phyloP scores from a whole-genome alignment of 2,797 vertebrate genomes.

The Ibycter americanus region DNA sequence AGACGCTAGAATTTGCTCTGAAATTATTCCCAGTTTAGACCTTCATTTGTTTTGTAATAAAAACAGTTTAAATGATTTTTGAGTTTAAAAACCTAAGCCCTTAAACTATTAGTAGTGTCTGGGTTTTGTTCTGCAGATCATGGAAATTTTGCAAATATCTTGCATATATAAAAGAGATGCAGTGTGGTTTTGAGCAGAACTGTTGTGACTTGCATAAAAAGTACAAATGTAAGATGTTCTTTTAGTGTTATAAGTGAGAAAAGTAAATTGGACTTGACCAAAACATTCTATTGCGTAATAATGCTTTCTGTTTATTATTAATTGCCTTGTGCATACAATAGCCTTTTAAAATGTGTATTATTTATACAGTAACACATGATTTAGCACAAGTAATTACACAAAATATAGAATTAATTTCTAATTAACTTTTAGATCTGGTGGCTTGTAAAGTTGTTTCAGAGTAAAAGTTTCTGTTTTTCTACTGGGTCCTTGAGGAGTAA shows the following conservation, averaged over 20 bases:
- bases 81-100: background rate
- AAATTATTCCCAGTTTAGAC: background rate
- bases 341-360: conserved; percentile 54
- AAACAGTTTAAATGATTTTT: background rate
- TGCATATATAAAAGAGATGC: background rate
- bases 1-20: background rate
- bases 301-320: conserved; percentile 61
- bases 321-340: conserved; percentile 64
- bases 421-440: conserved; percentile 62
- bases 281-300: conserved; percentile 64
- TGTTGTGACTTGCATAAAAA: conserved; percentile 56
- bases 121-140: background rate
- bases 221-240: conserved; percentile 30
- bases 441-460: conserved; percentile 43
- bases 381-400: conserved; percentile 64
- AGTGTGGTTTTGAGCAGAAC: background rate
- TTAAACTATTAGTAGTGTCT: background rate
- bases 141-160: conserved; percentile 21
- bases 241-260: conserved; percentile 51
- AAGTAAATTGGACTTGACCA: conserved; percentile 66
- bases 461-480: conserved; percentile 57
- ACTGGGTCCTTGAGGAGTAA: conserved; percentile 19
- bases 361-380: conserved; percentile 59
- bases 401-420: conserved; percentile 67
- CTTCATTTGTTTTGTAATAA: background rate